Evolutionary conservation across 1,140 invertebrate species (phyloP).

Genomic region (Drosophila punjabiensis): DNA sequence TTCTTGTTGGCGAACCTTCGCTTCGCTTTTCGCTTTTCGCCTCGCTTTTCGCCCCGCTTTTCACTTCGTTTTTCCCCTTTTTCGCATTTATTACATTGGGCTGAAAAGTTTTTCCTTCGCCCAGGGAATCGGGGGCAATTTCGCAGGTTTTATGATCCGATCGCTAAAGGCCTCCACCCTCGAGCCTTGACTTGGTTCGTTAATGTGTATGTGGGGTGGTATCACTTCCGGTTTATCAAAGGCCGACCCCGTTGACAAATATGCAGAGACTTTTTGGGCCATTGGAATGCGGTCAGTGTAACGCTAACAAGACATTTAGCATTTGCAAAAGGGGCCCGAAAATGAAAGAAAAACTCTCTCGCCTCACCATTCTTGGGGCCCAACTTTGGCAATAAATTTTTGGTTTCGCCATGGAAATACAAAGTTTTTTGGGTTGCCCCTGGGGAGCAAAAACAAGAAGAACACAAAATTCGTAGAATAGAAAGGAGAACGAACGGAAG

Average conservation of each 20-base stretch:
- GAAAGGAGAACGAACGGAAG: slow-evolving; percentile 35
- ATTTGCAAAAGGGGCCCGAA: slow-evolving; percentile 56
- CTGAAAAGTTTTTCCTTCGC: slow-evolving; percentile 63
- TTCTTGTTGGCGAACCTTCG: slow-evolving; percentile 33
- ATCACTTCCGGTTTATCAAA: slow-evolving; percentile 76
- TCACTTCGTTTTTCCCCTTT: slow-evolving; percentile 44
- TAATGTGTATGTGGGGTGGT: slow-evolving; percentile 42
- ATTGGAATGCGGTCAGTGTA: slow-evolving; percentile 79
- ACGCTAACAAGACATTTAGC: slow-evolving; percentile 73
- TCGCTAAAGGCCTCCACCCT: slow-evolving; percentile 43
- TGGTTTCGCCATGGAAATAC: slow-evolving; percentile 56
- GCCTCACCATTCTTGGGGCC: slow-evolving; percentile 37
- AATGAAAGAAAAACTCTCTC: neutral
- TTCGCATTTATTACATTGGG: slow-evolving; percentile 72
- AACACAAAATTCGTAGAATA: slow-evolving; percentile 1
- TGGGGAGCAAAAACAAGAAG: slow-evolving; percentile 3
- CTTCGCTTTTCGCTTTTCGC: slow-evolving; percentile 20
- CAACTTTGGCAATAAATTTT: slow-evolving; percentile 81
- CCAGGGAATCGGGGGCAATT: slow-evolving; percentile 59
- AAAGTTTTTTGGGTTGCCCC: slow-evolving; percentile 50
- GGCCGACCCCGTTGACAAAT: slow-evolving; percentile 68
- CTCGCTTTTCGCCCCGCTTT: neutral
- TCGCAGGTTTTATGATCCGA: slow-evolving; percentile 76
- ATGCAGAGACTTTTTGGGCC: slow-evolving; percentile 61
- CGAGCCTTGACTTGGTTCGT: slow-evolving; percentile 20